Evolutionary conservation across 2,113 vertebrate species (phyloP), one percentile per base, ranked within the genome.

Genomic region (Amphilophus citrinellus): DNA sequence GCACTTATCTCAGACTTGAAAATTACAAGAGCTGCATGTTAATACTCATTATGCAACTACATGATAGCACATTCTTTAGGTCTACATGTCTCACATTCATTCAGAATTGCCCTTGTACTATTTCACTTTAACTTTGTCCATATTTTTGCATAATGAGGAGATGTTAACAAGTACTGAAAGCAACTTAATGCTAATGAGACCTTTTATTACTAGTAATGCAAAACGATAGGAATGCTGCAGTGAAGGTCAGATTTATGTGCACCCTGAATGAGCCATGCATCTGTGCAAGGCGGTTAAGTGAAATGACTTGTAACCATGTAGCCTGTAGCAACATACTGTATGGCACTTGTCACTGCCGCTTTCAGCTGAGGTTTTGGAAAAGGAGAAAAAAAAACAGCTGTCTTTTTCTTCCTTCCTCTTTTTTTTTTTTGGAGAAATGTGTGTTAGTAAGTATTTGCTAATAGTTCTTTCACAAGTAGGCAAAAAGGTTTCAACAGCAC

Each of bases 401-500:
- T 15, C 6, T 32, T 50, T 61, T 84, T 76, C 39, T 81, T 14
- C 9, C 5, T 56, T 22, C 22, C 22, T 22, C 22, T 35, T 47
- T 37, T 22, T 68, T 68, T 50, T 37, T 9, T 37, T 37, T 35
- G 35, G 7, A 88, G 79, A 58, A 82, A 22, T 86, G 20, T 44
- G 7, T 63, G 82, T 76, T 84, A 39, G 13, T 83, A 27, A 39
- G 13, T 63, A 53, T 18, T 56, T 47, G n/a, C 35, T 80, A 56
- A 62, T 35, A 17, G 15, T 81, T 56, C 14, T 86, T 81, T 89
- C 32, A 87, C 24, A 87, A 68, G 76, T 63, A 57, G 44, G 58
- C 47, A 1, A 53, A 22, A 56, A 84, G 85, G 82, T 77, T 95
- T 93, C 84, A 95, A 90, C 95, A 94, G 94, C 92, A 42, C 95